phyloP scores from a whole-genome alignment of 2,888 invertebrate genomes.

The Zhuqinia jingwanae region DNA sequence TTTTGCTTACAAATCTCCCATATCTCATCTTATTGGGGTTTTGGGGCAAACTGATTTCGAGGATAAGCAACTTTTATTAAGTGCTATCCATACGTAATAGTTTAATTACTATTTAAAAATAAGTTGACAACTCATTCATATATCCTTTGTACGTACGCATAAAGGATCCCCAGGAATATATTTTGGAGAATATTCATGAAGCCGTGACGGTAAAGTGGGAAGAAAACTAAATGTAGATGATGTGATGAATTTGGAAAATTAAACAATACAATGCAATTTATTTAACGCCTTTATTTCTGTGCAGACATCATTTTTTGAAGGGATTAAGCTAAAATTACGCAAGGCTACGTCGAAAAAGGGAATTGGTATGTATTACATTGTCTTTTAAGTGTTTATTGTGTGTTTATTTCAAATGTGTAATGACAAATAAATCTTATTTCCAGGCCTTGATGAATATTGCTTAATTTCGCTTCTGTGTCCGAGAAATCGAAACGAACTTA shows the following conservation, averaged over 20 bases:
- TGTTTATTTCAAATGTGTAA: no score
- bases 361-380: no score
- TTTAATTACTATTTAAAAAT: no score
- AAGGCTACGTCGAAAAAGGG: slow-evolving; percentile 79
- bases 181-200: slow-evolving; percentile 81
- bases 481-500: slow-evolving; percentile 80
- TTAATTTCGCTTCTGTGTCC: slow-evolving; percentile 81
- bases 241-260: neutral
- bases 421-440: no score
- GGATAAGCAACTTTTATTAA: no score
- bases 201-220: slow-evolving; percentile 81
- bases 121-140: no score
- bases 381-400: no score
- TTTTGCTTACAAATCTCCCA: no score
- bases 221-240: neutral
- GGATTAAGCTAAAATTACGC: neutral
- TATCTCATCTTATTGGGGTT: no score
- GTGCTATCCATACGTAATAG: no score
- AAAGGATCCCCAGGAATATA: slow-evolving; percentile 81
- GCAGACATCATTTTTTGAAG: slow-evolving; percentile 21
- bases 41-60: no score
- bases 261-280: neutral
- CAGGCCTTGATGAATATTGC: slow-evolving; percentile 81
- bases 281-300: neutral
- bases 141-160: no score